A percentile compares a stretch with the other conserved stretches of the same genome.
Conservation (phyloP, 2,888 invertebrate genomes). For the Coenonympha arcania region DNA sequence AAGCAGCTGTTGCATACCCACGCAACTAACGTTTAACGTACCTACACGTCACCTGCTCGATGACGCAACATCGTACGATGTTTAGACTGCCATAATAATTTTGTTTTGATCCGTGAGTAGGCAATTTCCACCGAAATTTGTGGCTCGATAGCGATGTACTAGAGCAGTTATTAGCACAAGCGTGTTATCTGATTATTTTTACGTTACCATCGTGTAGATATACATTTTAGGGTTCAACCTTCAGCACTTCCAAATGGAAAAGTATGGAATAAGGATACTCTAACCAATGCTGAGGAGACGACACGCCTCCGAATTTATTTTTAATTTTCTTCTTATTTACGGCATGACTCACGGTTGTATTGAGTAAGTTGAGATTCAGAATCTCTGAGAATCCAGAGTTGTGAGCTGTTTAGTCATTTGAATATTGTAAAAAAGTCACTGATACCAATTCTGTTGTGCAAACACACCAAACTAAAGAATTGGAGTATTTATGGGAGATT, state of each 20-base stretch:
- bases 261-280: no score
- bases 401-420: no score
- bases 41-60: conserved; percentile 45
- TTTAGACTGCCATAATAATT: conserved; percentile 32
- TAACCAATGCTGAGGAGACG: no score
- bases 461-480: no score
- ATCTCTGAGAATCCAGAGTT: no score
- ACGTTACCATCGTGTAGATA: neutral
- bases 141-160: conserved; percentile 12
- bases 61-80: conserved; percentile 63
- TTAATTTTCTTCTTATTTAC: no score
- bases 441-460: no score
- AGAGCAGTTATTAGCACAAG: neutral
- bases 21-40: conserved; percentile 33
- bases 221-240: neutral
- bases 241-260: neutral
- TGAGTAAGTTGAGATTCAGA: no score
- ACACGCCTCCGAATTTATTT: no score
- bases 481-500: no score
- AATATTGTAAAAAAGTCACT: no score
- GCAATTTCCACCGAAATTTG: conserved; percentile 9
- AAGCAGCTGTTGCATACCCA: conserved; percentile 13
- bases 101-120: conserved; percentile 16
- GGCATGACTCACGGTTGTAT: no score
- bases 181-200: neutral